Conservation (phyloP, 2,113 vertebrate species). For the Podocnemis expansa region DNA sequence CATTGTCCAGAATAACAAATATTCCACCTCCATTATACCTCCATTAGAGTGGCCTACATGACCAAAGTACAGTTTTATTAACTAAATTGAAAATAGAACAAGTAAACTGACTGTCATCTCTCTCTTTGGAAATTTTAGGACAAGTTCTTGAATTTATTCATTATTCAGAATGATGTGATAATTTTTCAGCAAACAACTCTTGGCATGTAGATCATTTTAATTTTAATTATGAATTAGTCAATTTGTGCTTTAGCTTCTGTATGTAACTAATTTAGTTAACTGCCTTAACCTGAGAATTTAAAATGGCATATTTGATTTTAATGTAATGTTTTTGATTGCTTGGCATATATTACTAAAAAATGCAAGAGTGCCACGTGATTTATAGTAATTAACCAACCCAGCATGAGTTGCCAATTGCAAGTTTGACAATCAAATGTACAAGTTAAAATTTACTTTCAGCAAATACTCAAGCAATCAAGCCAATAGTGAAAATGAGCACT, state of each 20-base stretch:
- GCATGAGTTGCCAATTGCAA: slow-evolving; percentile 36
- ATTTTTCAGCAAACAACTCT: slow-evolving; percentile 52
- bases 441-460: slow-evolving; percentile 42
- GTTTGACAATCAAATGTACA: slow-evolving; percentile 62
- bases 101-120: slow-evolving; percentile 38
- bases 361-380: slow-evolving; percentile 2
- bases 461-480: slow-evolving; percentile 50
- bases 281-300: slow-evolving; percentile 27
- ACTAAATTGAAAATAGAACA: slow-evolving; percentile 20
- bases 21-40: background rate
- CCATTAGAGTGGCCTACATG: background rate
- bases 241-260: slow-evolving; percentile 41
- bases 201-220: background rate
- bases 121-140: background rate
- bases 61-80: background rate
- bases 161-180: slow-evolving; percentile 58
- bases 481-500: background rate
- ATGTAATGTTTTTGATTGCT: background rate
- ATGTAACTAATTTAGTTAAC: slow-evolving; percentile 5
- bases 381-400: slow-evolving; percentile 49
- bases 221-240: slow-evolving; percentile 61
- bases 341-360: background rate
- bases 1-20: background rate
- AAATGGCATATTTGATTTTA: slow-evolving; percentile 54
- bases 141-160: slow-evolving; percentile 53